Base-by-base conservation (phyloP, 2,888 invertebrate species). In the Atethmia centrago region DNA sequence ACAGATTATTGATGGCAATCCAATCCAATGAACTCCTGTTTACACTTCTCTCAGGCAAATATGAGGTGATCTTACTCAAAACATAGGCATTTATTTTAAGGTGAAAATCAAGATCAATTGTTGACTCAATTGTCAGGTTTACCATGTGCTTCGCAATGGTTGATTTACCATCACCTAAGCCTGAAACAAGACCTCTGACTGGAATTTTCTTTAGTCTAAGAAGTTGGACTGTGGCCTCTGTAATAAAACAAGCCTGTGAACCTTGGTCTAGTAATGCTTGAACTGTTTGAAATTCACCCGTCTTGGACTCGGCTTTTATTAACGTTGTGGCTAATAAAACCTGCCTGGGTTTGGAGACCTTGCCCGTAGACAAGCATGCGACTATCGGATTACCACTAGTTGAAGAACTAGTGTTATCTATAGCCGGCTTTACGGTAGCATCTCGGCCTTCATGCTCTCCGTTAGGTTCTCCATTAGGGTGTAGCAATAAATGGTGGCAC, bases 181-280 rank as follows among this genome's bases (percentile, higher is more conserved):
- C 68, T 40, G 83, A 75, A 16, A 86, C 70, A 0, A n/a, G n/a
- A 7, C 80, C 61, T 19, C 55, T 70, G 19, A 73, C 58, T 40
- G 85, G 79, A 8, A 71, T 77, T 49, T 84, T 83, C 10, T 84
- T 83, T 1, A 89, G 67, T 4, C 78, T 51, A 0, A 88, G 63
- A 7, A 72, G 53, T 63, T 87, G 87, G 0, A 83, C 87, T 28
- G 83, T 71, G 14, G 86, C 40, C 25, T 89, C 88, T 0, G 87
- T 87, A 5, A 88, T 82, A 63, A 88, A 88, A 16, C 80, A 87
- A 19, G 84, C 84, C 56, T 88, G 82, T 16, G 88, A 87, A 3
- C 88, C 87, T 45, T 86, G 87, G 67, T 87, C 88, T 12, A 88
- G 19, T 47, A 88, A 73, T 2, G 85, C 85, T 65, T 86, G 42